Conservation (phyloP, 2,888 invertebrate species). For the Drosophila mercatorum region DNA sequence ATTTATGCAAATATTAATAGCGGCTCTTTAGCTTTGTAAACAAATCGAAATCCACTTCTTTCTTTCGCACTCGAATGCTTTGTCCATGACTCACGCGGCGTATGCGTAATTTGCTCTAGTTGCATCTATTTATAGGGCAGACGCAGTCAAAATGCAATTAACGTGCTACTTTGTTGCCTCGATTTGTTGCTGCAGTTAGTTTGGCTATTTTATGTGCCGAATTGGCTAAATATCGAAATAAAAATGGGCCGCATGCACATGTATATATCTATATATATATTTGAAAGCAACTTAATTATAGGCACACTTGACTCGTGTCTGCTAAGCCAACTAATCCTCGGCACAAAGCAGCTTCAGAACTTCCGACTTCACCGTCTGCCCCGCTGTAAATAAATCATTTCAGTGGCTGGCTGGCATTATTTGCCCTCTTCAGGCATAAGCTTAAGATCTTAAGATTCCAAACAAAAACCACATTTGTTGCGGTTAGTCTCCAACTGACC, state of each 20-base stretch:
- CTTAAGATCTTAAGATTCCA: constrained; percentile 50
- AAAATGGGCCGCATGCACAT: background rate
- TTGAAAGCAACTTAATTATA: constrained; percentile 42
- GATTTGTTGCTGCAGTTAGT: constrained; percentile 19
- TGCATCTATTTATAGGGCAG: constrained; percentile 39
- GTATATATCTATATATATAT: too few species aligned
- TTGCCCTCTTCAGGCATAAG: constrained; percentile 51
- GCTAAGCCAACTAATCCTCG: constrained; percentile 40
- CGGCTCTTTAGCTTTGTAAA: background rate
- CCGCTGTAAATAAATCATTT: constrained; percentile 63
- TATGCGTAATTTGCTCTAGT: constrained; percentile 39
- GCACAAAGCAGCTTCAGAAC: background rate
- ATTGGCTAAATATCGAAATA: constrained; percentile 5
- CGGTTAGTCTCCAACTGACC: constrained; percentile 36
- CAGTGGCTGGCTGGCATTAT: constrained; percentile 46
- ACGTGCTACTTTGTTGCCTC: constrained; percentile 31
- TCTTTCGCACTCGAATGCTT: background rate
- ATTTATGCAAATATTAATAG: too few species aligned
- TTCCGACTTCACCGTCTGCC: background rate
- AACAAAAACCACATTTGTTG: constrained; percentile 63
- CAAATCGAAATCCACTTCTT: background rate
- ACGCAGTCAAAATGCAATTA: constrained; percentile 22
- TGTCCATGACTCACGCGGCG: constrained; percentile 45
- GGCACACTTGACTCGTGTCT: constrained; percentile 43
- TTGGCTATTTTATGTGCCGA: background rate